A percentile compares a stretch with the other conserved stretches of the same genome.
These are phyloP conservation scores for Drosophila paranaensis DNA, from an alignment of 2,888 invertebrate species.

Conservation along the genomic window DNA sequence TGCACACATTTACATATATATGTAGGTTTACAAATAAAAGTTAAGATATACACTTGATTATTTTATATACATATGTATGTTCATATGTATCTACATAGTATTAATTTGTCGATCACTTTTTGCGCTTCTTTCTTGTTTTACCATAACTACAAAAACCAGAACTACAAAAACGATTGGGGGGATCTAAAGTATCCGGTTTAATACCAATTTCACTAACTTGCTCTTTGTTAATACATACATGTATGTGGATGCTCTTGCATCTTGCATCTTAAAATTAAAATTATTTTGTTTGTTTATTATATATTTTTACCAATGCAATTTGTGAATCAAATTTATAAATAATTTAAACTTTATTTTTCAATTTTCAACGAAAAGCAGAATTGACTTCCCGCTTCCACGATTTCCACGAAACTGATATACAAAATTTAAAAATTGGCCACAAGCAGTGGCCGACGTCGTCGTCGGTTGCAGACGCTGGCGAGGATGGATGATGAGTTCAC, in stretches of 20 bases:
- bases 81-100: background rate
- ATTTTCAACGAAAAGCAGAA: slow-evolving; percentile 16
- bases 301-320: background rate
- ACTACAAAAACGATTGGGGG: slow-evolving; percentile 29
- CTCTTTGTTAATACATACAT: slow-evolving; percentile 13
- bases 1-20: too few species aligned
- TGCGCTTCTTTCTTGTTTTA: background rate
- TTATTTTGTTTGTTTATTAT: background rate
- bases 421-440: slow-evolving; percentile 66
- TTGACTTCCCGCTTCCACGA: slow-evolving; percentile 77
- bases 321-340: slow-evolving; percentile 2
- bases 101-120: slow-evolving; percentile 13
- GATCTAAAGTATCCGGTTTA: slow-evolving; percentile 80
- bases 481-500: slow-evolving; percentile 23
- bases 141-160: background rate
- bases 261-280: too few species aligned
- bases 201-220: slow-evolving; percentile 50
- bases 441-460: slow-evolving; percentile 21
- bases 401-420: slow-evolving; percentile 80
- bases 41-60: too few species aligned
- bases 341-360: slow-evolving; percentile 7
- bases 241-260: background rate
- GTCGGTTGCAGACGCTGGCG: slow-evolving; percentile 16
- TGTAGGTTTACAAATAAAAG: too few species aligned
- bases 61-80: too few species aligned